Conservation (phyloP, 64 coral and sea anemone species). For the Cladopsammia gracilis region DNA sequence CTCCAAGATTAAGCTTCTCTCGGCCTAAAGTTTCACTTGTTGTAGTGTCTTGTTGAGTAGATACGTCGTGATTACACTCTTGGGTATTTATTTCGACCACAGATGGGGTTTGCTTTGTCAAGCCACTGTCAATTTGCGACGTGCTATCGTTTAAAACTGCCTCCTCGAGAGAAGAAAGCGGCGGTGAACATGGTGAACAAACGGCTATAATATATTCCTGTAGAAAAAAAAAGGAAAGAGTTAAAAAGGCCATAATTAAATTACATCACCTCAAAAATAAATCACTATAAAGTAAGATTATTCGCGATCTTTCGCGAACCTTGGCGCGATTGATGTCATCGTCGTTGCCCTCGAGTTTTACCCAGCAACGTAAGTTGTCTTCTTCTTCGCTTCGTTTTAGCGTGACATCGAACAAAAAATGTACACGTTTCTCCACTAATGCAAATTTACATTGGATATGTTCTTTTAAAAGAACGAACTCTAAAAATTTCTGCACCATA, state of each 20-base stretch:
- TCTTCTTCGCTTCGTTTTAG: not conserved
- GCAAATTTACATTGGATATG: slow-evolving; percentile 3
- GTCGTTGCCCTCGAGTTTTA: slow-evolving; percentile 34
- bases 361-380: slow-evolving; percentile 21
- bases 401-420: slow-evolving; percentile 12
- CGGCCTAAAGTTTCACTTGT: not conserved
- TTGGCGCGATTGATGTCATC: slow-evolving; percentile 19
- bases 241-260: not conserved
- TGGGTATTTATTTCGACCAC: slow-evolving; percentile 7
- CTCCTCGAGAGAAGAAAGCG: not conserved
- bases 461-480: slow-evolving; percentile 31
- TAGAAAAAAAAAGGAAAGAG: not conserved
- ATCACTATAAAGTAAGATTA: not conserved
- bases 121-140: not conserved
- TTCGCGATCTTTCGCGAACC: not conserved
- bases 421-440: not conserved
- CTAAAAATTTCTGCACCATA: slow-evolving; percentile 40
- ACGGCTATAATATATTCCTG: slow-evolving; percentile 33
- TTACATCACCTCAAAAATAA: not conserved
- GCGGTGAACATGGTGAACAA: not conserved
- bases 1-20: not conserved
- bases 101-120: slow-evolving; percentile 34
- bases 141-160: slow-evolving; percentile 36
- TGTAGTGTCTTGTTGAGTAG: not conserved
- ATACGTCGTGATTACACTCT: not conserved